Evolutionary conservation across 2,888 invertebrate genomes (phyloP).

Genomic region (Microctonus aethiopoides): DNA sequence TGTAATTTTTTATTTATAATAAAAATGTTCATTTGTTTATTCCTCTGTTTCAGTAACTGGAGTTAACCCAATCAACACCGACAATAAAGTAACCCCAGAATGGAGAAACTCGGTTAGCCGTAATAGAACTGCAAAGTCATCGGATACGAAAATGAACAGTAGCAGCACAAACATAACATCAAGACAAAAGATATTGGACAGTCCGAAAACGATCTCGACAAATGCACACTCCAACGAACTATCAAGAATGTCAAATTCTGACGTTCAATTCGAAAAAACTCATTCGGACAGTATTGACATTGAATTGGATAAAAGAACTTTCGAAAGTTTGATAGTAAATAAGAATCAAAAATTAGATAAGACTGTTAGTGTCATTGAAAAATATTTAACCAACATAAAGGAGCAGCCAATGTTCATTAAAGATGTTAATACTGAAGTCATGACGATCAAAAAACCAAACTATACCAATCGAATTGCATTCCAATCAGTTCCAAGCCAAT

Average conservation of each 20-base stretch:
- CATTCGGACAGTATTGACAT: conserved; percentile 1
- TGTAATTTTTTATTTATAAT: not conserved
- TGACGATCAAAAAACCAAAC: not conserved
- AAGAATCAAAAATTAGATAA: not conserved
- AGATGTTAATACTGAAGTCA: not conserved
- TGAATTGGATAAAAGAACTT: not conserved
- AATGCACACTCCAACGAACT: not conserved
- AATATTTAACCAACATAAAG: not conserved
- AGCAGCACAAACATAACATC: not conserved
- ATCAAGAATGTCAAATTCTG: conserved; percentile 20
- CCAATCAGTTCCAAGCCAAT: conserved; percentile 35
- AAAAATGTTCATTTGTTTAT: not conserved
- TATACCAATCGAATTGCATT: conserved; percentile 40
- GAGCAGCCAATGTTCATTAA: not conserved
- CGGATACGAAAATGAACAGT: conserved; percentile 26
- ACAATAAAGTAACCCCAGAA: conserved; percentile 43
- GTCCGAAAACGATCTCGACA: conserved; percentile 18
- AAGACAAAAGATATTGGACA: conserved; percentile 16
- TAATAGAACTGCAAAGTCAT: conserved; percentile 36
- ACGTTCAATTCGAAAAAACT: conserved; percentile 16
- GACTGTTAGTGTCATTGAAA: not conserved
- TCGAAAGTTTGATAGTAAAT: not conserved
- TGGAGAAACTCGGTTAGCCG: conserved; percentile 43
- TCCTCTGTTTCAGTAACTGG: conserved; percentile 54
- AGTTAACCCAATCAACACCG: conserved; percentile 48